Percentiles rank a stretch among this genome's conserved stretches.
Evolutionary conservation across 2,797 vertebrate species (phyloP).

Genomic region (Acipenser ruthenus): DNA sequence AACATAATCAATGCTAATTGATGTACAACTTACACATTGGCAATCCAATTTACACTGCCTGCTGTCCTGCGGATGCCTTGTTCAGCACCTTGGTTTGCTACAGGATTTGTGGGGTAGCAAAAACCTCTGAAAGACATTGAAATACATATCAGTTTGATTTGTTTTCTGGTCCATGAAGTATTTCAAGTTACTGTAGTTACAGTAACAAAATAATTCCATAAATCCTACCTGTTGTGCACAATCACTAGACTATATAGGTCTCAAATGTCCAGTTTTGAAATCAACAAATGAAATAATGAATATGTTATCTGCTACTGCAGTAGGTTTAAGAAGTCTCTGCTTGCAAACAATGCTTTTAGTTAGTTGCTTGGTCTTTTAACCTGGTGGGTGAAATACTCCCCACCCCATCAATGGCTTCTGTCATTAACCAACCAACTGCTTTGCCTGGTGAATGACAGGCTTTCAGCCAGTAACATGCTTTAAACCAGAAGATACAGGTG

Average conservation of each 20-base stretch:
- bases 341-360: not conserved
- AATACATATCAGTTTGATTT: conserved; percentile 4
- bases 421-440: no score
- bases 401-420: no score
- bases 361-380: not conserved
- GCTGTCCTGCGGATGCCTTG: conserved; percentile 11
- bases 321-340: not conserved
- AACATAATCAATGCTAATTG: no score
- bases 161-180: no score
- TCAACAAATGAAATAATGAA: no score
- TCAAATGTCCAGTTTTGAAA: no score
- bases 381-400: not conserved
- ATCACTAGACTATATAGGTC: not conserved
- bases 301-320: not conserved
- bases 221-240: not conserved
- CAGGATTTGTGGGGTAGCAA: conserved; percentile 16
- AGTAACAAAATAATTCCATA: not conserved
- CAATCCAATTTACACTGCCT: conserved; percentile 1
- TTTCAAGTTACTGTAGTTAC: not conserved
- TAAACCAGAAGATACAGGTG: no score
- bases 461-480: no score
- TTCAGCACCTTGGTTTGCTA: conserved; percentile 1
- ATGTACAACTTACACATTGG: conserved; percentile 3
- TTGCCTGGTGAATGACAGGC: no score
- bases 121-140: conserved; percentile 22